phyloP scores from a whole-genome alignment of 2,888 invertebrate genomes.

The Eurytoma californica region DNA sequence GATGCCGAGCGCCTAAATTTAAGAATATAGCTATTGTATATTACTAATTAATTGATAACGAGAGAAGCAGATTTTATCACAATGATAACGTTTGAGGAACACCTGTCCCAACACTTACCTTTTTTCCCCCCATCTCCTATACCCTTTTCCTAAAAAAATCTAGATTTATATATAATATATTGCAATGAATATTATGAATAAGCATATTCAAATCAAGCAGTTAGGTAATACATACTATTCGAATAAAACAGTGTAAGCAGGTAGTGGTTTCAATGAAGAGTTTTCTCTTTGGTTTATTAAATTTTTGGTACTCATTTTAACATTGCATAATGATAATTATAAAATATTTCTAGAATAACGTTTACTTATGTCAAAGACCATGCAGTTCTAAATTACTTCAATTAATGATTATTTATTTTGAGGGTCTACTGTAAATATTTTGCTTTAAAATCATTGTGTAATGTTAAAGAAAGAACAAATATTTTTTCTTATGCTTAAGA shows the following conservation, averaged over 20 bases:
- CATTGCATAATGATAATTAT: slow-evolving; percentile 12
- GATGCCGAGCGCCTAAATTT: slow-evolving; percentile 60
- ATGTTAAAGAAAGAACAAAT: not conserved
- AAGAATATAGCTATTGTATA: slow-evolving; percentile 65
- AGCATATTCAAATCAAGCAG: slow-evolving; percentile 59
- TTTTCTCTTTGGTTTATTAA: slow-evolving; percentile 6
- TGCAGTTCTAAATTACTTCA: slow-evolving; percentile 2
- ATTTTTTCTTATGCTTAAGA: not conserved
- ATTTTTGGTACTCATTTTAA: slow-evolving; percentile 5
- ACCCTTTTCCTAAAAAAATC: slow-evolving; percentile 59
- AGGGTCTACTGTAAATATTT: not conserved
- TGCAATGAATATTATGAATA: slow-evolving; percentile 61
- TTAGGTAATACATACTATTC: slow-evolving; percentile 66
- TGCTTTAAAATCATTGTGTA: not conserved
- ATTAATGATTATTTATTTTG: slow-evolving; percentile 7
- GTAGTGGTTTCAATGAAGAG: slow-evolving; percentile 23
- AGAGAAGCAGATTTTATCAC: slow-evolving; percentile 61
- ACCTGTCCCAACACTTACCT: not conserved
- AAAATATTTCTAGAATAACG: slow-evolving; percentile 10
- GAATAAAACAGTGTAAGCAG: slow-evolving; percentile 54
- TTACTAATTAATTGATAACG: slow-evolving; percentile 61
- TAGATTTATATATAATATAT: slow-evolving; percentile 67
- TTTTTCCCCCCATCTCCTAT: slow-evolving; percentile 12
- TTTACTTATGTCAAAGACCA: not conserved
- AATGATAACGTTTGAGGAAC: slow-evolving; percentile 59